Evolutionary conservation across 2,888 invertebrate genomes (phyloP).

Genomic region (Polyploca ridens): DNA sequence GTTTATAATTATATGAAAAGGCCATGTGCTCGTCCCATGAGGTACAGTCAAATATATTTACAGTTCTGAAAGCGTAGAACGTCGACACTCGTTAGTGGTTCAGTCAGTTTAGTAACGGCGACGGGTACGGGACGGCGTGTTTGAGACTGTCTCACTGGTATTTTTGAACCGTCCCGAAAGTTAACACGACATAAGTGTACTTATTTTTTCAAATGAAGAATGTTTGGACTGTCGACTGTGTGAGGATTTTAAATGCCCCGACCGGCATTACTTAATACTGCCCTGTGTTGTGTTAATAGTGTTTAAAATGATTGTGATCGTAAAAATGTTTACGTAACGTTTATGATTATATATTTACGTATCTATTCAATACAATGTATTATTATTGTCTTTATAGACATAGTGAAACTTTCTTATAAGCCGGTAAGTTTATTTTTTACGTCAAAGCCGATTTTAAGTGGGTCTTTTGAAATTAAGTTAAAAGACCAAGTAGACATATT

Average conservation of each 20-base stretch:
- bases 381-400: background rate
- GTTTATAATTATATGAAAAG: background rate
- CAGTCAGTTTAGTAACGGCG: background rate
- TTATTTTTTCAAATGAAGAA: background rate
- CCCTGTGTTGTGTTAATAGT: background rate
- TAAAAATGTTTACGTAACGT: background rate
- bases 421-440: background rate
- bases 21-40: background rate
- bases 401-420: background rate
- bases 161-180: background rate
- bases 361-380: background rate
- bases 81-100: background rate
- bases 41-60: background rate
- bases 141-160: background rate
- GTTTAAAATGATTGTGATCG: background rate
- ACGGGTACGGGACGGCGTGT: background rate
- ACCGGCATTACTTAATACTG: background rate
- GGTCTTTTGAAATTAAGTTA: too few relatives aligned
- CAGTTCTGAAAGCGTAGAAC: background rate
- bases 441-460: too few relatives aligned
- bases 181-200: background rate
- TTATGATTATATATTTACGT: background rate
- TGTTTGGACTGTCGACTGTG: background rate
- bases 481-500: too few relatives aligned
- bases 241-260: background rate